Evolutionary conservation across 2,113 vertebrate species (phyloP), one percentile per base, ranked within the genome.

Genomic region (Chrysochloris asiatica): DNA sequence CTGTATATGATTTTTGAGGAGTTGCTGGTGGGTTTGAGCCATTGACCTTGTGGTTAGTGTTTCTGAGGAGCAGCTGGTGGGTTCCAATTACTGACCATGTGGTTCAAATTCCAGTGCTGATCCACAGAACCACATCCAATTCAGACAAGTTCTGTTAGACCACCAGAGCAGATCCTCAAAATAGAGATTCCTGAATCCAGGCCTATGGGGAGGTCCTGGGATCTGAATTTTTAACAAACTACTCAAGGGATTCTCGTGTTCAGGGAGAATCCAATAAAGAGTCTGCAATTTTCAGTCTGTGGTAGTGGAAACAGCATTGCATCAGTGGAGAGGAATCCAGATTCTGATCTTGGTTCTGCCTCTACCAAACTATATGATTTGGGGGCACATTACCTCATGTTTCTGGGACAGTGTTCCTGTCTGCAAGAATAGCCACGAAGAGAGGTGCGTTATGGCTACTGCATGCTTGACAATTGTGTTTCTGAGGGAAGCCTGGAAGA

Each of bases 401-500:
- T 56, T 92, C 54, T 90, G 80, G 61, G 26, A 94, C 65, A 71
- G 43, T 45, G 83, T 88, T 96, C 65, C 50, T 80, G 30, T 50
- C 41, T 87, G 30, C 33, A 78, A 73, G 77, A 83, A n/a, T 77
- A 90, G 90, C 43, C 56, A 10, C 85, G 72, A 81, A n/a, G 77
- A 75, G 72, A 54, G 77, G 24, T 83, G 63, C 69, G 56, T 92
- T 24, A 72, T 47, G 28, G 16, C 16, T 86, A 33, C 52, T 54
- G 52, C 0, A 61, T 28, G 36, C 47, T 86, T 83, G 48, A 28
- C 80, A 80, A 61, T 61, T 81, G 77, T 86, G 81, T 83, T 93
- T 84, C 67, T 90, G 76, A 91, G 38, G 33, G 63, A 89, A 63
- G 21, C 12, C 36, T 89, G 72, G 81, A 89, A 92, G 91, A 94